Conservation (phyloP, 1,140 invertebrate genomes). For the Lucilia cuprina region DNA sequence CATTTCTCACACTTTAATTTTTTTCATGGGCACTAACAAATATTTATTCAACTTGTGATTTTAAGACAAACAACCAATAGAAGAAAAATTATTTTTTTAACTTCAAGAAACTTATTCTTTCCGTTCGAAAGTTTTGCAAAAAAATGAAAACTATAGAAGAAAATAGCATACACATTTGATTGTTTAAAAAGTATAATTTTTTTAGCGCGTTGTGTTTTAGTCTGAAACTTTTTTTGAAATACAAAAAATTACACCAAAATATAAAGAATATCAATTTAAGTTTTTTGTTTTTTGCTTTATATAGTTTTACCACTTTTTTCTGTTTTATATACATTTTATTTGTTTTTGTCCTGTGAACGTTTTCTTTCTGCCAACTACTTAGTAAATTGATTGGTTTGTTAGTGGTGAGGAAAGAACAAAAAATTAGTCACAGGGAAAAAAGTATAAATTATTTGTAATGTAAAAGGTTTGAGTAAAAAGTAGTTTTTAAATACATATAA, state of each 20-base stretch:
- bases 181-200: not conserved
- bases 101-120: not conserved
- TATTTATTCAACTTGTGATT: not conserved
- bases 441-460: not conserved
- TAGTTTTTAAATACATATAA: no score
- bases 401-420: not conserved
- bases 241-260: constrained; percentile 31
- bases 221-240: not conserved
- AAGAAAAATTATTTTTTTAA: not conserved
- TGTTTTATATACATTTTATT: not conserved
- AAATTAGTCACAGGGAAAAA: not conserved
- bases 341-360: not conserved
- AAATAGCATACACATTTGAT: not conserved
- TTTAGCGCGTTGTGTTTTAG: not conserved
- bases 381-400: constrained; percentile 14
- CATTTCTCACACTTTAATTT: not conserved
- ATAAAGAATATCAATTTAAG: constrained; percentile 28
- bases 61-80: not conserved
- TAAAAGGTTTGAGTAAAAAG: not conserved
- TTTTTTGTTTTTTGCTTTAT: not conserved
- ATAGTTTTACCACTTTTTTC: not conserved
- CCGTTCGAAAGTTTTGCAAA: not conserved
- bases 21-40: not conserved
- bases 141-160: not conserved
- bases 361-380: not conserved